These are phyloP conservation scores for Meles meles DNA, from an alignment of 2,113 vertebrate species.

Conservation along the genomic window DNA sequence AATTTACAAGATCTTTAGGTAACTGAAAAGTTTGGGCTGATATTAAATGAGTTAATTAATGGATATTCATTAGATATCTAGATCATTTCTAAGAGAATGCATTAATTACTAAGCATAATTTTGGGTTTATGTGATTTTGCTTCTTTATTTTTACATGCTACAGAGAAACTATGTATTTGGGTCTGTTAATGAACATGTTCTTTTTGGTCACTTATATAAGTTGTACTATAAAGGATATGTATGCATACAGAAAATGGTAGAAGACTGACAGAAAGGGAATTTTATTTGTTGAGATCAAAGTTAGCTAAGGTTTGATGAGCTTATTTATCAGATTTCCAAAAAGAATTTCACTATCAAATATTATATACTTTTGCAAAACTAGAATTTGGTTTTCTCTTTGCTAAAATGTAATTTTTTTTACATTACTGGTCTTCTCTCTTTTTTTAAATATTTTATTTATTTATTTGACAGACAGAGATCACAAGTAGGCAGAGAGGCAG, in stretches of 20 bases:
- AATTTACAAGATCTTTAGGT: constrained; percentile 37
- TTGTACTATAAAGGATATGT: not conserved
- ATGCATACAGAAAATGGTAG: not conserved
- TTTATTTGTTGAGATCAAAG: constrained; percentile 28
- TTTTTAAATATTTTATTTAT: no score
- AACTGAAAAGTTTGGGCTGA: constrained; percentile 15
- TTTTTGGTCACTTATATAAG: constrained; percentile 11
- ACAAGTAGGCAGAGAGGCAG: no score
- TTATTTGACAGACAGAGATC: no score
- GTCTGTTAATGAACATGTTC: not conserved
- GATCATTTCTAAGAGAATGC: constrained; percentile 24
- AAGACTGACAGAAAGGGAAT: constrained; percentile 18
- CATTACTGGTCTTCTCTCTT: not conserved
- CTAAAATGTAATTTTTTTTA: not conserved
- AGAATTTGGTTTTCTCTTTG: constrained; percentile 40
- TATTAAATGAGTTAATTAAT: constrained; percentile 18
- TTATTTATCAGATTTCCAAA: constrained; percentile 11
- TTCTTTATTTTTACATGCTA: constrained; percentile 2
- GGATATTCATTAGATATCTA: constrained; percentile 2
- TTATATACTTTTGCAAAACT: constrained; percentile 5
- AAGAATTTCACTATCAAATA: constrained; percentile 37
- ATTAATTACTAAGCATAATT: not conserved
- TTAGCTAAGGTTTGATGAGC: not conserved
- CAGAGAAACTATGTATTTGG: not conserved
- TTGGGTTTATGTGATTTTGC: not conserved